phyloP scores from a whole-genome alignment of 2,888 invertebrate species.

The Halocaridina rubra region DNA sequence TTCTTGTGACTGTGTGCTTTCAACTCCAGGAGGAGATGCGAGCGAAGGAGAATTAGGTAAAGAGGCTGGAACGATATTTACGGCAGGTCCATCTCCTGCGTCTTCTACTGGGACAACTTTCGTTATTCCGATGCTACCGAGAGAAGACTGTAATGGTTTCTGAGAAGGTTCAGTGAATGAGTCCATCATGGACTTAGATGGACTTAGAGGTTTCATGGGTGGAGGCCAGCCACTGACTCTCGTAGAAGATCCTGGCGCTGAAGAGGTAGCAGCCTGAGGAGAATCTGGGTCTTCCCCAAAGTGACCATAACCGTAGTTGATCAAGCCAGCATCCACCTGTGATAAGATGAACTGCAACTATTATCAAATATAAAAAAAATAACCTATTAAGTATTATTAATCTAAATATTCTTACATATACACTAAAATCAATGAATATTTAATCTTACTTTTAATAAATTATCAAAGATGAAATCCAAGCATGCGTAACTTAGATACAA shows the following conservation, averaged over 20 bases:
- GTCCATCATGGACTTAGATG: too few species aligned
- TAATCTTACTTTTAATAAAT: too few species aligned
- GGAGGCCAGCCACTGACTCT: too few species aligned
- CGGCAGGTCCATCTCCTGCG: background rate
- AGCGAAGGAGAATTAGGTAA: background rate
- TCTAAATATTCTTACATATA: too few species aligned
- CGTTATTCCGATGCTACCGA: background rate
- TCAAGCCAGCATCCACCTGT: constrained; percentile 38
- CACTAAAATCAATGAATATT: too few species aligned
- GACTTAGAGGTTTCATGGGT: too few species aligned
- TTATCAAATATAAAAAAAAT: too few species aligned
- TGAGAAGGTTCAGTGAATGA: too few species aligned
- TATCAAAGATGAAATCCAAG: too few species aligned
- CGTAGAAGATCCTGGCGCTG: background rate
- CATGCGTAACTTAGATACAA: too few species aligned
- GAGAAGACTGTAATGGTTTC: too few species aligned
- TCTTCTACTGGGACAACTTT: background rate
- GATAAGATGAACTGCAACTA: background rate
- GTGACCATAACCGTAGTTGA: constrained; percentile 45
- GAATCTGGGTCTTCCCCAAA: background rate
- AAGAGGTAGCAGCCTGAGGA: background rate
- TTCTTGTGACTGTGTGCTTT: constrained; percentile 46
- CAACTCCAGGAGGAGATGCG: background rate
- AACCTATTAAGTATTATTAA: too few species aligned
- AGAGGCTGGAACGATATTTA: constrained; percentile 28